Evolutionary conservation across 2,888 invertebrate genomes (phyloP).

Genomic region (Agrenia bidenticulata): DNA sequence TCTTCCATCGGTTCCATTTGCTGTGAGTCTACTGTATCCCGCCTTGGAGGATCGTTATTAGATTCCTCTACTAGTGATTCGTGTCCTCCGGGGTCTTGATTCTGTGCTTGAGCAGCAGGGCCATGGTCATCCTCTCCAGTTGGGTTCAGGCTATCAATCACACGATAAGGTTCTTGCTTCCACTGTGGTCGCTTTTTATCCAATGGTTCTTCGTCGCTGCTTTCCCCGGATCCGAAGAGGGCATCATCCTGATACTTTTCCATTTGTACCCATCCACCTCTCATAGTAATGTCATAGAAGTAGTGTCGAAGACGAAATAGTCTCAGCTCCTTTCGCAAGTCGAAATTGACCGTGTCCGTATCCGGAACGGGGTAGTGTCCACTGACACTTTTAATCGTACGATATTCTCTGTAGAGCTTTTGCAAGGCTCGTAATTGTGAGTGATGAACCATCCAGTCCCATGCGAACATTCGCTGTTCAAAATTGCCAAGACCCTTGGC

Average conservation of each 20-base stretch:
- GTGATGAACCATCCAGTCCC: conserved; percentile 1
- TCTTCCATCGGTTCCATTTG: too few species aligned
- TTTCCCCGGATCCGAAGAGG: neutral
- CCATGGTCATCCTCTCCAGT: too few species aligned
- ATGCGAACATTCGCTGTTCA: neutral
- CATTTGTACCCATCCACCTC: neutral
- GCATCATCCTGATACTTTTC: neutral
- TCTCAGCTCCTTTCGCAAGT: neutral
- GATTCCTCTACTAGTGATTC: too few species aligned
- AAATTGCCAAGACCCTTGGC: neutral
- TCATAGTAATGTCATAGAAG: neutral
- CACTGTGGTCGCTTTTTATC: too few species aligned
- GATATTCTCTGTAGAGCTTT: neutral
- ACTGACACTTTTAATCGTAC: neutral
- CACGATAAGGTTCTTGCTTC: too few species aligned
- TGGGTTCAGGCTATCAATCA: too few species aligned
- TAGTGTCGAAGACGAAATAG: neutral
- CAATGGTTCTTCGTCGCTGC: neutral
- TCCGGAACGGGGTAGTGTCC: neutral
- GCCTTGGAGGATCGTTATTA: too few species aligned
- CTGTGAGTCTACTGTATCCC: too few species aligned
- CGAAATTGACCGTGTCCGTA: neutral
- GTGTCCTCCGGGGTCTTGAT: too few species aligned
- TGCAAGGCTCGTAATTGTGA: neutral
- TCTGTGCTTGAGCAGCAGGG: too few species aligned